Percentiles rank a stretch among this genome's conserved stretches.
These are phyloP conservation scores for Solenodon paradoxus DNA, from an alignment of 2,113 vertebrate genomes.

Conservation along the genomic window DNA sequence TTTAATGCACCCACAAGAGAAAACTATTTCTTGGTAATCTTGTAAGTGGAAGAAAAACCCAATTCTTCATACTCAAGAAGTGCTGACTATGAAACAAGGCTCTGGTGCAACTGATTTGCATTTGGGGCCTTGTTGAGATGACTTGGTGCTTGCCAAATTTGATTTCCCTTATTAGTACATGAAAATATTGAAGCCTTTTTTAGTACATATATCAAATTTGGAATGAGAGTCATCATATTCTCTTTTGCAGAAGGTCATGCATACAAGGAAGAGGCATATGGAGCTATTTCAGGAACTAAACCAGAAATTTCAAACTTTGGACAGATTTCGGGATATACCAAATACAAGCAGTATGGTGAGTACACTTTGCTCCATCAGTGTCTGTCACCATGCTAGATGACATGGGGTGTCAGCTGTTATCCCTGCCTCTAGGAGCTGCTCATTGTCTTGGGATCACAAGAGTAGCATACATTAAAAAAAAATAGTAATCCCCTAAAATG, in stretches of 20 bases:
- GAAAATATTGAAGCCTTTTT: conserved; percentile 54
- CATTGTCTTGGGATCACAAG: neutral
- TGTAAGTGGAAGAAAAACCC: neutral
- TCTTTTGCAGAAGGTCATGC: conserved; percentile 99
- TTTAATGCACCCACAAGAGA: conserved; percentile 59
- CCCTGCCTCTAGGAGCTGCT: neutral
- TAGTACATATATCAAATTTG: conserved; percentile 62
- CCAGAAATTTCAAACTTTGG: conserved; percentile 99
- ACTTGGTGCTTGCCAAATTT: conserved; percentile 65
- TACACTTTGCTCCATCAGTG: conserved; percentile 44
- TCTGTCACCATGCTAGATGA: neutral
- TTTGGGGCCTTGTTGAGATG: conserved; percentile 63
- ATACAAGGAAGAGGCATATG: conserved; percentile 99
- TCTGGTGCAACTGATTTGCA: conserved; percentile 54
- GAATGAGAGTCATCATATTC: conserved; percentile 76
- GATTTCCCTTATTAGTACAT: conserved; percentile 65
- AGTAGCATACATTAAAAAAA: neutral
- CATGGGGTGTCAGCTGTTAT: neutral
- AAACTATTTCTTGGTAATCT: conserved; percentile 48
- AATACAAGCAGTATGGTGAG: conserved; percentile 99
- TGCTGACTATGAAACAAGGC: conserved; percentile 44
- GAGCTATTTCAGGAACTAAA: conserved; percentile 99
- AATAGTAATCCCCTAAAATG: neutral
- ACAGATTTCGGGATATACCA: conserved; percentile 99
- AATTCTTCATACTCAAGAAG: conserved; percentile 35